A percentile compares a stretch with the other conserved stretches of the same genome.
These are phyloP conservation scores for Teleogryllus oceanicus DNA, from an alignment of 2,888 invertebrate genomes.

Conservation along the genomic window DNA sequence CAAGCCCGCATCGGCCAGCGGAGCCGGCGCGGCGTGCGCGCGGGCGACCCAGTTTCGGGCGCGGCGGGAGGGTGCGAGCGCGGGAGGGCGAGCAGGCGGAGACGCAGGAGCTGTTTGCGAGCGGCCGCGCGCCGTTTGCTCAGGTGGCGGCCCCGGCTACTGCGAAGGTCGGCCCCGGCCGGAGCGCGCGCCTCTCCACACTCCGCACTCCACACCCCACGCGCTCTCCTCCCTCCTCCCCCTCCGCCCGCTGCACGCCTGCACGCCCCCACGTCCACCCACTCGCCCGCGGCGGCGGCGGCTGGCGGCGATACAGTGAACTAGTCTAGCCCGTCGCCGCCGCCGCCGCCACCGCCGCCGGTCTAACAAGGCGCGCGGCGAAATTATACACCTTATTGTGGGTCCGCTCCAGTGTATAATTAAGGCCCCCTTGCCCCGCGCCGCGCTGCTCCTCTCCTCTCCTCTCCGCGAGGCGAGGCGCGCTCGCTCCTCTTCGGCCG, in stretches of 20 bases:
- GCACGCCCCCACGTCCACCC: not conserved
- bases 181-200: not conserved
- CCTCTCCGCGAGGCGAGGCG: not conserved
- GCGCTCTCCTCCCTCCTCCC: not conserved
- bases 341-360: not conserved
- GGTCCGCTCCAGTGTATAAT: conserved; percentile 18
- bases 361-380: conserved; percentile 18
- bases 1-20: too few species aligned
- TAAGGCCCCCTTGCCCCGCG: not conserved
- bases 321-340: conserved; percentile 6
- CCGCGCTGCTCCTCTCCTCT: not conserved
- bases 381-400: conserved; percentile 18
- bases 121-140: not conserved
- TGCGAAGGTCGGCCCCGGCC: not conserved
- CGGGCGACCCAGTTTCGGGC: not conserved
- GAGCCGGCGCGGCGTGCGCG: too few species aligned
- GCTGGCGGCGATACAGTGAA: conserved; percentile 18
- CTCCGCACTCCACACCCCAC: not conserved
- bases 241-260: not conserved
- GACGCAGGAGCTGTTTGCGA: not conserved
- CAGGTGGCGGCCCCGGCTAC: not conserved
- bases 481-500: not conserved
- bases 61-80: not conserved
- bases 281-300: not conserved
- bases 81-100: not conserved